Evolutionary conservation across 1,140 invertebrate species (phyloP), one percentile per base, ranked within the genome.

Genomic region (Apis laboriosa): DNA sequence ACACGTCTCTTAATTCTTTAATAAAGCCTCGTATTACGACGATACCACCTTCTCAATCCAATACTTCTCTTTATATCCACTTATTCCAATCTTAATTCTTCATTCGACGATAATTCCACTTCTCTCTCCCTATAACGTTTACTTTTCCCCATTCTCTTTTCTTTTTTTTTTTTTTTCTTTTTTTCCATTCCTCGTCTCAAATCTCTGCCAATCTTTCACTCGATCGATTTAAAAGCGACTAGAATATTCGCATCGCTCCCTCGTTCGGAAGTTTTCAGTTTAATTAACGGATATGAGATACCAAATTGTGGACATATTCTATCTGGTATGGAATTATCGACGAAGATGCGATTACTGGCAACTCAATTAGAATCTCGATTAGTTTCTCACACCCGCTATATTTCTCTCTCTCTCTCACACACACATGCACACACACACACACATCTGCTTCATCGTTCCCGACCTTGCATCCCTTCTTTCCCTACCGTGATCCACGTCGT

Each of bases 321-420:
- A 83, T 78, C 67, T 67, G 53, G 80, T 53, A 72, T 66, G 58
- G 24, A 60, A 73, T 86, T 86, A 86, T 85, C 85, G 85, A 58
- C 64, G 70, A 78, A 63, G 76, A 86, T 77, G 58, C 64, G 79
- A 83, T 84, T 84, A 86, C n/a, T 55, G 76, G 68, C 67, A 84
- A 87, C 56, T 84, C 84, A 87, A 87, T 87, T 87, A 87, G 60
- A 87, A 81, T 88, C 77, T 88, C 82, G 86, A 84, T 88, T 75
- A 84, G 61, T 80, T 80, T 63, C 80, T 78, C 83, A 80, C 78
- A 84, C 77, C 79, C 72, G 55, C 34, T 19, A 43, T 21, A 8
- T 19, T 17, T 66, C 56, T 21, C 58, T 60, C 80, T 56, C 34
- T 66, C 53, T 58, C 76, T 55, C 67, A 58, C 28, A 5, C 60